phyloP scores from a whole-genome alignment of 2,113 vertebrate genomes.

The Heloderma charlesbogerti region DNA sequence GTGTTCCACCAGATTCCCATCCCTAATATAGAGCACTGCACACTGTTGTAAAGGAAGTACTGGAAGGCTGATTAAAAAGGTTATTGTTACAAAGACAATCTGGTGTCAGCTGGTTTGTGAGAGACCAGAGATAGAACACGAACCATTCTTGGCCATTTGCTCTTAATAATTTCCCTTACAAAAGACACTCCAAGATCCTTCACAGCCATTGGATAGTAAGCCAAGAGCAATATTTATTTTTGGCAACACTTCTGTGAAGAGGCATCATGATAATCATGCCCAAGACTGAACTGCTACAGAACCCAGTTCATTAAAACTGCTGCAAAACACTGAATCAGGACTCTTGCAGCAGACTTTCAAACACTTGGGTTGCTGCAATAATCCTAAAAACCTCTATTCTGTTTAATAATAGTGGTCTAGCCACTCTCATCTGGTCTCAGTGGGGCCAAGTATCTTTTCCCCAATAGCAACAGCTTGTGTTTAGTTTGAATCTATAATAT shows the following conservation, averaged over 20 bases:
- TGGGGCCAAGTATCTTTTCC: not conserved
- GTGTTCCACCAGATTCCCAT: too few relatives aligned
- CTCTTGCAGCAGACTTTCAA: not conserved
- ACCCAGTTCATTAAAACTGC: not conserved
- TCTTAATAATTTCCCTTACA: not conserved
- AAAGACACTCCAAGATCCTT: not conserved
- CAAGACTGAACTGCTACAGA: not conserved
- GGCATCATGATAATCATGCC: not conserved
- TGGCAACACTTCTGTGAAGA: not conserved
- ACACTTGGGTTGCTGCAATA: not conserved
- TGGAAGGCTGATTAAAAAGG: too few relatives aligned
- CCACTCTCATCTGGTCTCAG: not conserved
- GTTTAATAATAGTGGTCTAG: not conserved
- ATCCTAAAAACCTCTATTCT: not conserved
- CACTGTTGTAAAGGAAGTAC: too few relatives aligned
- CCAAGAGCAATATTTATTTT: not conserved
- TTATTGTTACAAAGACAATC: too few relatives aligned
- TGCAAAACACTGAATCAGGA: not conserved
- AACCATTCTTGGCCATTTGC: not conserved
- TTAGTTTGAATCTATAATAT: not conserved
- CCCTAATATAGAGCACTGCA: too few relatives aligned
- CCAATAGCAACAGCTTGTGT: not conserved
- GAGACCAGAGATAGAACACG: too few relatives aligned
- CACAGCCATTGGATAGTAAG: not conserved
- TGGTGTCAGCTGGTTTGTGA: too few relatives aligned